phyloP scores from a whole-genome alignment of 2,888 invertebrate genomes.

The Melitaea athalia region DNA sequence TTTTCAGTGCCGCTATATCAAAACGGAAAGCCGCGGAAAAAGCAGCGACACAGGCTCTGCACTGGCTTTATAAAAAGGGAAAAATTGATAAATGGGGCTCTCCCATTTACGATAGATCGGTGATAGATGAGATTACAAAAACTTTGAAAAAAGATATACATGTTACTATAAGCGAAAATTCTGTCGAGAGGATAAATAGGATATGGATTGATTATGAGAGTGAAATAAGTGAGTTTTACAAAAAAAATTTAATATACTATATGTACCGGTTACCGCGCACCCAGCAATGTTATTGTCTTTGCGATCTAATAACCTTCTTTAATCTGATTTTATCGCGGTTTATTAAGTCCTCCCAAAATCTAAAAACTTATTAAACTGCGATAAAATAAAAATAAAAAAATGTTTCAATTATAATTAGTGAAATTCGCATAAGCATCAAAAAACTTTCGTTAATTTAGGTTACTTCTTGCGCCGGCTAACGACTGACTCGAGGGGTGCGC shows the following conservation, averaged over 20 bases:
- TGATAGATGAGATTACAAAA: slow-evolving; percentile 58
- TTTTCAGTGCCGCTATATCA: slow-evolving; percentile 65
- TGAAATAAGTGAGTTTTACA: slow-evolving; percentile 69
- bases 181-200: slow-evolving; percentile 61
- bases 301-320: no score
- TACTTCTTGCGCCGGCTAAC: no score
- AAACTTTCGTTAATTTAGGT: no score
- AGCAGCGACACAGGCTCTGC: slow-evolving; percentile 79
- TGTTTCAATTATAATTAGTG: no score
- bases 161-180: slow-evolving; percentile 58
- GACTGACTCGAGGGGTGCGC: no score
- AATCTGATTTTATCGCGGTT: no score
- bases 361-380: no score
- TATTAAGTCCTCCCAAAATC: no score
- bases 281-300: no score
- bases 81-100: slow-evolving; percentile 72
- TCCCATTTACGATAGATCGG: slow-evolving; percentile 73
- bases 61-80: slow-evolving; percentile 76
- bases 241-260: background rate
- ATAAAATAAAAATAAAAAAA: no score
- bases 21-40: slow-evolving; percentile 80
- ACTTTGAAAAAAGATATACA: slow-evolving; percentile 56
- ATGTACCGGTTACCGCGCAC: no score
- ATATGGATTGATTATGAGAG: slow-evolving; percentile 71
- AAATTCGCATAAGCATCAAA: no score